A percentile compares a stretch with the other conserved stretches of the same genome.
These are phyloP conservation scores for Dendrocincla tyrannina DNA, from an alignment of 2,797 vertebrate species.

Conservation along the genomic window DNA sequence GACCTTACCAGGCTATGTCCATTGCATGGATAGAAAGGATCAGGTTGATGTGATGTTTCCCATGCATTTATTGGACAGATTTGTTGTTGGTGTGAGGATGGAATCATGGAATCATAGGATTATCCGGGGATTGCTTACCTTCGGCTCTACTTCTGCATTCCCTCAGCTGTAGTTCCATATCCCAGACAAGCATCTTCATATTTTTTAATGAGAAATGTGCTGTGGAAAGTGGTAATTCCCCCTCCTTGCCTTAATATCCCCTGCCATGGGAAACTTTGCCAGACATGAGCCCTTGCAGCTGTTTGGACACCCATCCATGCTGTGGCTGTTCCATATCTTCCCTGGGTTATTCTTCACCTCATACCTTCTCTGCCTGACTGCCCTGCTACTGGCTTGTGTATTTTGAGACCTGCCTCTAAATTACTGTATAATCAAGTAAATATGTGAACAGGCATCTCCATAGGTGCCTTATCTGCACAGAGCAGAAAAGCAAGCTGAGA, in stretches of 20 bases:
- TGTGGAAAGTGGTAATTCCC: neutral
- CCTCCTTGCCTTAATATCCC: accelerated
- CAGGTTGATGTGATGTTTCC: neutral
- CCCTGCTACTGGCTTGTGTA: neutral
- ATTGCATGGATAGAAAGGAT: neutral
- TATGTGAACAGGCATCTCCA: neutral
- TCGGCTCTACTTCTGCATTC: neutral
- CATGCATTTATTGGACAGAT: neutral
- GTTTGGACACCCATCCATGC: accelerated
- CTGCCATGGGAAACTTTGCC: neutral
- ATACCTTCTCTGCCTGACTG: neutral
- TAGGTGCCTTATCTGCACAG: neutral
- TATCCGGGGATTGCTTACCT: neutral
- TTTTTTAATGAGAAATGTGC: neutral
- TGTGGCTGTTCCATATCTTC: neutral
- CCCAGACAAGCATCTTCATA: neutral
- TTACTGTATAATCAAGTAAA: neutral
- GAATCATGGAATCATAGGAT: too few relatives aligned
- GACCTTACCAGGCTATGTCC: neutral
- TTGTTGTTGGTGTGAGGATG: neutral
- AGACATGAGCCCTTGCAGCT: neutral
- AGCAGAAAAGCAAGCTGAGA: neutral
- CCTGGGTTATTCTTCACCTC: neutral
- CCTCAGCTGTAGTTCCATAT: neutral
- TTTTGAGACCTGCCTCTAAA: neutral